Percentiles rank a stretch among this genome's conserved stretches.
These are phyloP conservation scores for Drosophila guanche DNA, from an alignment of 1,140 invertebrate genomes.

Conservation along the genomic window DNA sequence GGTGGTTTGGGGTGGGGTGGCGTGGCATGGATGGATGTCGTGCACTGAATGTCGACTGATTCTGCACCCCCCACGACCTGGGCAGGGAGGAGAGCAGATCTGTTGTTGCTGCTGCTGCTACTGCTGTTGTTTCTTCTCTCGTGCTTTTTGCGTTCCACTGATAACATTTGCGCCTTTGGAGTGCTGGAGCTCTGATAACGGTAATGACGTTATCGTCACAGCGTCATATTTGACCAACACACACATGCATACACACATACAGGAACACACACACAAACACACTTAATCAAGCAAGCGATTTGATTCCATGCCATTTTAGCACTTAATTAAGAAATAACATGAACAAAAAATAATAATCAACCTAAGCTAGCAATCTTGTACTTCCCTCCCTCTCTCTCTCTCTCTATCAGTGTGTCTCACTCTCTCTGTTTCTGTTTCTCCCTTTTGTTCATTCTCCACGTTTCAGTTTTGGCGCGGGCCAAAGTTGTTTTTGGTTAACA, in stretches of 20 bases:
- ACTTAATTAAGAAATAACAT: constrained; percentile 73
- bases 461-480: constrained; percentile 7
- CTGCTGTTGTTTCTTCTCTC: constrained; percentile 37
- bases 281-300: constrained; percentile 36
- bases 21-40: constrained; percentile 16
- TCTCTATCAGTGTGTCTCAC: neutral
- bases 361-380: constrained; percentile 17
- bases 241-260: neutral
- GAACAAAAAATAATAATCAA: constrained; percentile 45
- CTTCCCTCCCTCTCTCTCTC: constrained; percentile 9
- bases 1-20: neutral
- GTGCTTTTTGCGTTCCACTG: constrained; percentile 38
- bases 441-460: constrained; percentile 7
- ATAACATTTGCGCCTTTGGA: constrained; percentile 77
- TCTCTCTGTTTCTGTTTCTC: neutral
- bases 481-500: neutral
- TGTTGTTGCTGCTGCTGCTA: constrained; percentile 47
- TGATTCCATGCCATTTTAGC: constrained; percentile 73
- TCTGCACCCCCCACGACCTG: neutral
- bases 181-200: constrained; percentile 58
- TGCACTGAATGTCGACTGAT: constrained; percentile 31
- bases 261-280: constrained; percentile 10
- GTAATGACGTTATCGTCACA: constrained; percentile 64
- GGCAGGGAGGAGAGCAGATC: neutral
- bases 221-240: constrained; percentile 54